phyloP scores from a whole-genome alignment of 2,113 vertebrate genomes.

The Chascanopsetta lugubris region DNA sequence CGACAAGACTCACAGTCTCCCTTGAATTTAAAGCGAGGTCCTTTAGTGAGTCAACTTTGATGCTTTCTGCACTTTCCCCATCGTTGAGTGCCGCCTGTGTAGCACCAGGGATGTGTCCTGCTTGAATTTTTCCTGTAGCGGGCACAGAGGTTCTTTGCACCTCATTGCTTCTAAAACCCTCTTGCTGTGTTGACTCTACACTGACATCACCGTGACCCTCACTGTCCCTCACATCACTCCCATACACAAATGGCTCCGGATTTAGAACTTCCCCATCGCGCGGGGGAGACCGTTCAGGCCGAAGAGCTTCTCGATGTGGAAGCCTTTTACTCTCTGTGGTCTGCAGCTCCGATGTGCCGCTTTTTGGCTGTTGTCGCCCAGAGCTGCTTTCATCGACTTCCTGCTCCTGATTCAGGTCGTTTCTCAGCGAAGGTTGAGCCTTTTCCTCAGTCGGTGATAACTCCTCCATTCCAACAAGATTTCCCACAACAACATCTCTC shows the following conservation, averaged over 20 bases:
- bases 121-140: neutral
- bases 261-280: slow-evolving; percentile 5
- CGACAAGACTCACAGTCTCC: neutral
- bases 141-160: neutral
- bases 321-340: slow-evolving; percentile 16
- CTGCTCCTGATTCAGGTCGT: slow-evolving; percentile 1
- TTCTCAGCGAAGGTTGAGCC: neutral
- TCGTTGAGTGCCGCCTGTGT: slow-evolving; percentile 5
- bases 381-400: slow-evolving; percentile 5
- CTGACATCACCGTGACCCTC: neutral
- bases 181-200: too few species aligned
- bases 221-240: neutral
- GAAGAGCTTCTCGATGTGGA: neutral
- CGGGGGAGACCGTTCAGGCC: slow-evolving; percentile 10
- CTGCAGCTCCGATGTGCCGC: slow-evolving; percentile 7
- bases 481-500: neutral
- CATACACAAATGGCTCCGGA: neutral
- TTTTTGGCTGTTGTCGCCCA: neutral
- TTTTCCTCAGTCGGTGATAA: slow-evolving; percentile 8
- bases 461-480: slow-evolving; percentile 12
- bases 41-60: neutral
- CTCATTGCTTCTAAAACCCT: too few species aligned
- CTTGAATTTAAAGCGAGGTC: slow-evolving; percentile 12
- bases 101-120: neutral
- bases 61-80: slow-evolving; percentile 2